Conservation (phyloP, 2,113 vertebrate genomes). For the Burhinus oedicnemus region DNA sequence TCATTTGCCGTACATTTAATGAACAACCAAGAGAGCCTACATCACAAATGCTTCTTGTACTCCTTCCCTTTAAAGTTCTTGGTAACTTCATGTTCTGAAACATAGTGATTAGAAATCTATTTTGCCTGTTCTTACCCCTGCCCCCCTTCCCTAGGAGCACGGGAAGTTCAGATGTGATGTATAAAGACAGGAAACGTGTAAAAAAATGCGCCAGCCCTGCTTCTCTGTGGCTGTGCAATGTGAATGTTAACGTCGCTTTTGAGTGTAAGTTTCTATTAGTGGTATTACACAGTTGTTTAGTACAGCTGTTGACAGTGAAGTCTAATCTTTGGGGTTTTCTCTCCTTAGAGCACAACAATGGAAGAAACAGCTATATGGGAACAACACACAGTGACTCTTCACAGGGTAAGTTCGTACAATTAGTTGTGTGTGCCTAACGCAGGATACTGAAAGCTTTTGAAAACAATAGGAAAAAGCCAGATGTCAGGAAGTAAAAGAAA, state of each 20-base stretch:
- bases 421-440: constrained; percentile 66
- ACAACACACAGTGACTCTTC: constrained; percentile 98
- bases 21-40: background rate
- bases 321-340: constrained; percentile 32
- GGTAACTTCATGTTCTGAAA: background rate
- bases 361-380: constrained; percentile 99
- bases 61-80: background rate
- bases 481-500: constrained; percentile 89
- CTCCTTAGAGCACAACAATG: constrained; percentile 91
- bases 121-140: background rate
- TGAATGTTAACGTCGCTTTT: background rate
- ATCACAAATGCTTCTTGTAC: background rate
- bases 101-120: background rate
- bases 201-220: background rate
- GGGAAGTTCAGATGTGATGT: constrained; percentile 56
- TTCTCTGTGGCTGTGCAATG: background rate
- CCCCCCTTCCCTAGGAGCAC: constrained; percentile 8
- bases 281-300: background rate
- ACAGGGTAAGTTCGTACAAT: constrained; percentile 88
- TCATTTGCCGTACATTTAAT: background rate
- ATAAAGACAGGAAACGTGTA: constrained; percentile 37
- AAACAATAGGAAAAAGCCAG: constrained; percentile 89
- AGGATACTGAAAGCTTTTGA: constrained; percentile 80
- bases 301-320: background rate
- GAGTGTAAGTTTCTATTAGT: background rate